These are phyloP conservation scores for Procavia capensis DNA, from an alignment of 2,113 vertebrate genomes.

Conservation along the genomic window DNA sequence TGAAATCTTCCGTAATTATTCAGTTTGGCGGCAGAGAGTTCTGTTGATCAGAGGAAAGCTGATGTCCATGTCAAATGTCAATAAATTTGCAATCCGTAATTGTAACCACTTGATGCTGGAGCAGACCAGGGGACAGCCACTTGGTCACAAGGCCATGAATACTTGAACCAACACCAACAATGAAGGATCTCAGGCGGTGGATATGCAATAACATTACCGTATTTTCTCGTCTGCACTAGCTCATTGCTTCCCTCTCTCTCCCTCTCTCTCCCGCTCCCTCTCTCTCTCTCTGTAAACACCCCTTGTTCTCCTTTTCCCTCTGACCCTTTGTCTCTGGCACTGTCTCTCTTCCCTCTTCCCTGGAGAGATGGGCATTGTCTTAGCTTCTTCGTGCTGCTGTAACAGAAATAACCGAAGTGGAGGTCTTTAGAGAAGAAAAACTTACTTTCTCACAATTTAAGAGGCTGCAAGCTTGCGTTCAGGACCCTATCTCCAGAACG, in stretches of 20 bases:
- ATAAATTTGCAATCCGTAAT: conserved; percentile 88
- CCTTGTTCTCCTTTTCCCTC: too few species aligned
- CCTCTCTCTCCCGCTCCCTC: not conserved
- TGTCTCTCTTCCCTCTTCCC: not conserved
- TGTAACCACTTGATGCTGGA: conserved; percentile 73
- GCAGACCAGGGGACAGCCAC: conserved; percentile 50
- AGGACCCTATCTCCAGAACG: not conserved
- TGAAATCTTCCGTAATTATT: conserved; percentile 86
- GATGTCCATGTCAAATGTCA: conserved; percentile 87
- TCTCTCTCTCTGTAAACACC: too few species aligned
- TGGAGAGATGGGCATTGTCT: not conserved
- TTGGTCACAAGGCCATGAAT: conserved; percentile 13
- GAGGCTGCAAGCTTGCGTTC: not conserved
- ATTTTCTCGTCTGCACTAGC: not conserved
- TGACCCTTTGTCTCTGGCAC: not conserved
- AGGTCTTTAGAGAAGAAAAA: not conserved
- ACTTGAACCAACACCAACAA: not conserved
- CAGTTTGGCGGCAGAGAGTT: conserved; percentile 83
- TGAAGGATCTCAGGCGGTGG: not conserved
- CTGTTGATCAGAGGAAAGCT: conserved; percentile 86
- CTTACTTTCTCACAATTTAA: not conserved
- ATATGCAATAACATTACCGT: not conserved
- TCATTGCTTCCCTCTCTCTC: not conserved
- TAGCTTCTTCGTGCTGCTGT: not conserved
- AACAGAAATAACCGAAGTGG: not conserved